Conservation (phyloP, 2,888 invertebrate genomes). For the Ephialtes manifestator region DNA sequence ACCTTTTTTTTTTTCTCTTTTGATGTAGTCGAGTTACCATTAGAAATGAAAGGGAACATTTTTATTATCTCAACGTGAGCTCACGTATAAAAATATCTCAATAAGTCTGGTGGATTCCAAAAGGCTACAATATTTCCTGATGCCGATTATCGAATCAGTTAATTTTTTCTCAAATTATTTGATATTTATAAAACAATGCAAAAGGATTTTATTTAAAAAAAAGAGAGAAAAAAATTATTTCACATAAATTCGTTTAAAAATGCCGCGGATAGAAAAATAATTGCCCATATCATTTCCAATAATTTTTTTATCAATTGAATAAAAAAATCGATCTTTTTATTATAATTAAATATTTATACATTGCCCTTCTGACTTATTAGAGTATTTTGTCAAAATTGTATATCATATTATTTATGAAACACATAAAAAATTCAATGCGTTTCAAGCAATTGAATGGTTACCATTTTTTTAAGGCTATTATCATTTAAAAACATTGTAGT, state of each 20-base stretch:
- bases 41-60: constrained; percentile 2
- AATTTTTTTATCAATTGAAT: too few species aligned
- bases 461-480: neutral
- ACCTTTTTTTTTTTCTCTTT: neutral
- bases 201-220: neutral
- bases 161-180: neutral
- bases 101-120: neutral
- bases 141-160: neutral
- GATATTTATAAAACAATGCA: too few species aligned
- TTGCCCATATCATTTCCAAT: too few species aligned
- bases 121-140: neutral
- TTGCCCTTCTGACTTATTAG: too few species aligned
- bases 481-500: neutral
- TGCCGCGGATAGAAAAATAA: too few species aligned
- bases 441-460: too few species aligned
- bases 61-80: neutral
- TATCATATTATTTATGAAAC: too few species aligned
- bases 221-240: neutral
- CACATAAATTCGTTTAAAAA: too few species aligned
- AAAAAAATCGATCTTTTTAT: too few species aligned
- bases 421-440: too few species aligned
- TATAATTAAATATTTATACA: too few species aligned
- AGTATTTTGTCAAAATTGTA: too few species aligned
- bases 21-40: constrained; percentile 15
- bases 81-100: neutral